Evolutionary conservation across 2,113 vertebrate species (phyloP).

Genomic region (Coryphaenoides rupestris): DNA sequence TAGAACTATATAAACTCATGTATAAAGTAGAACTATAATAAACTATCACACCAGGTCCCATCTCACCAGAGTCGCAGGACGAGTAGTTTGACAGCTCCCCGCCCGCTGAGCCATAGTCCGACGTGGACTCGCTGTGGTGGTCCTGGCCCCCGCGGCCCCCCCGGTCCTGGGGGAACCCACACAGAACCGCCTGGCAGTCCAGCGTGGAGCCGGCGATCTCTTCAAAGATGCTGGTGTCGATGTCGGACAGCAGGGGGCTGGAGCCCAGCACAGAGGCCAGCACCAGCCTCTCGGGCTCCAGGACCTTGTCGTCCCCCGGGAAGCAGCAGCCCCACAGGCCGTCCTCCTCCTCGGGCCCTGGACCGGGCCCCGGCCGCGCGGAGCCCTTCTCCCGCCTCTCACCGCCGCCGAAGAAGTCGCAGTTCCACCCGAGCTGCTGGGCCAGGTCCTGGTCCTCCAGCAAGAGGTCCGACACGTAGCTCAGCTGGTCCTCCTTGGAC

Average conservation of each 20-base stretch:
- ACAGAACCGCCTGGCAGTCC: slow-evolving; percentile 52
- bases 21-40: too few relatives aligned
- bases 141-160: slow-evolving; percentile 31
- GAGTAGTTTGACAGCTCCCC: slow-evolving; percentile 62
- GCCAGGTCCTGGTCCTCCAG: slow-evolving; percentile 70
- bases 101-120: slow-evolving; percentile 65
- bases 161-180: slow-evolving; percentile 50
- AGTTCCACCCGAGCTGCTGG: slow-evolving; percentile 66
- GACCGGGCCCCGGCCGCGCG: slow-evolving; percentile 6
- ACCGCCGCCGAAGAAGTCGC: slow-evolving; percentile 43
- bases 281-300: slow-evolving; percentile 66
- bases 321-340: slow-evolving; percentile 66
- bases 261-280: slow-evolving; percentile 60
- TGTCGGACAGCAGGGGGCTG: slow-evolving; percentile 74
- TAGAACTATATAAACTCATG: too few relatives aligned
- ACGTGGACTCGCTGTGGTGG: slow-evolving; percentile 34
- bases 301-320: slow-evolving; percentile 28
- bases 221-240: slow-evolving; percentile 74
- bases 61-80: slow-evolving; percentile 75
- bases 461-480: slow-evolving; percentile 73
- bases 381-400: slow-evolving; percentile 18
- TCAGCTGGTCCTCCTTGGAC: slow-evolving; percentile 75
- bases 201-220: slow-evolving; percentile 72
- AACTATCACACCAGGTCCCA: background rate
- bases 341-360: slow-evolving; percentile 60